Evolutionary conservation across 1,140 invertebrate species (phyloP).

Genomic region (Drosophila bipectinata): DNA sequence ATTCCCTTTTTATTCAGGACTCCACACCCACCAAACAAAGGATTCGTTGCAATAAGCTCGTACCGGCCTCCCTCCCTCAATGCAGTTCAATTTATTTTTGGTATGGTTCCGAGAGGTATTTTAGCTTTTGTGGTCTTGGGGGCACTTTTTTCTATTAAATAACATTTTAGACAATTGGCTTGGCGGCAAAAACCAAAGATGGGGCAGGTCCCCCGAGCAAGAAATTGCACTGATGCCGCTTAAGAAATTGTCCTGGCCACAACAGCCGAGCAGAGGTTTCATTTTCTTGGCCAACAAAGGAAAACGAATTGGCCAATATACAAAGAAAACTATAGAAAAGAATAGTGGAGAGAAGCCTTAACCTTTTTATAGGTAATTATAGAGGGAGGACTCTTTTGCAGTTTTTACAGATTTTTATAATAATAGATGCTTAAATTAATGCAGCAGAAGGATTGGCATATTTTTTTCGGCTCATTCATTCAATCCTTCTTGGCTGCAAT

Average conservation of each 20-base stretch:
- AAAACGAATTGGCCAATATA: slow-evolving; percentile 53
- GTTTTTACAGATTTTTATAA: not conserved
- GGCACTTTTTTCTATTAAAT: slow-evolving; percentile 73
- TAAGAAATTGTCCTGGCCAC: slow-evolving; percentile 56
- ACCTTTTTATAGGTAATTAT: not conserved
- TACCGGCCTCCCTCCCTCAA: slow-evolving; percentile 14
- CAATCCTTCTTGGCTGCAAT: slow-evolving; percentile 18
- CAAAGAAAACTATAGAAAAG: slow-evolving; percentile 17
- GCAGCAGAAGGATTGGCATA: slow-evolving; percentile 18
- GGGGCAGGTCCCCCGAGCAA: slow-evolving; percentile 14
- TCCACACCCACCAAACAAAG: slow-evolving; percentile 43
- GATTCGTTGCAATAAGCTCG: slow-evolving; percentile 59
- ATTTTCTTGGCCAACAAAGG: slow-evolving; percentile 40
- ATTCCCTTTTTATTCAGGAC: slow-evolving; percentile 36
- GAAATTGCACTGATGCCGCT: slow-evolving; percentile 47
- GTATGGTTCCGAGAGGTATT: slow-evolving; percentile 1
- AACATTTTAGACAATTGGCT: slow-evolving; percentile 75
- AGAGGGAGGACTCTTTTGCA: slow-evolving; percentile 3
- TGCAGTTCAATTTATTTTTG: slow-evolving; percentile 72
- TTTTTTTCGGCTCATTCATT: slow-evolving; percentile 5
- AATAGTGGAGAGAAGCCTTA: not conserved
- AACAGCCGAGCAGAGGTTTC: slow-evolving; percentile 28
- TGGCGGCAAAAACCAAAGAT: slow-evolving; percentile 9
- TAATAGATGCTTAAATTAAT: slow-evolving; percentile 1
- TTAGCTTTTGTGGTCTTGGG: slow-evolving; percentile 50